Conservation (phyloP, 2,888 invertebrate genomes). For the Drosophila aldrichi region DNA sequence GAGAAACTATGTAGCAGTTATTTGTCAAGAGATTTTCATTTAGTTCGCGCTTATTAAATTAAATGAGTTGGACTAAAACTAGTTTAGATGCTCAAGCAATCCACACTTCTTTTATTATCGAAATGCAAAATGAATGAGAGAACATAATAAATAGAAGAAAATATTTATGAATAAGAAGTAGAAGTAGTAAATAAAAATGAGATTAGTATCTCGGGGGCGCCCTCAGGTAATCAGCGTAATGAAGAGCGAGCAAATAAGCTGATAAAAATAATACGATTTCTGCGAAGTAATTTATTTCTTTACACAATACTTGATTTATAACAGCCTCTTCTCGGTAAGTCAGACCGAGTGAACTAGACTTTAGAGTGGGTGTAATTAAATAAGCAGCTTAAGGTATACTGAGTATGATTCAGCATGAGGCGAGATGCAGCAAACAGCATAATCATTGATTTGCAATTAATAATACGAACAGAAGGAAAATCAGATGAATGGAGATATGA, state of each 20-base stretch:
- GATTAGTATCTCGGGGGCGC: neutral
- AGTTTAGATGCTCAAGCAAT: neutral
- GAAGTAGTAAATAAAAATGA: neutral
- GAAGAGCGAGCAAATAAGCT: neutral
- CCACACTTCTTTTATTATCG: neutral
- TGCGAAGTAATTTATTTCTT: constrained; percentile 8
- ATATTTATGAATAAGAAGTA: neutral
- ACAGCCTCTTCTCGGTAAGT: neutral
- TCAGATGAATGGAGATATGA: neutral
- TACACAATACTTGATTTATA: constrained; percentile 6
- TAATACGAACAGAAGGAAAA: neutral
- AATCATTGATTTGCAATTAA: neutral
- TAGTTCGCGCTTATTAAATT: neutral
- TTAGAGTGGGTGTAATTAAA: constrained; percentile 3
- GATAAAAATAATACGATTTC: constrained; percentile 9
- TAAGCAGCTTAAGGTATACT: constrained; percentile 6
- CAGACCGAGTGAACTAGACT: neutral
- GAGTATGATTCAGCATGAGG: neutral
- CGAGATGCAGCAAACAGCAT: neutral
- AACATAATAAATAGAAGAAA: neutral
- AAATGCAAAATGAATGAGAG: neutral
- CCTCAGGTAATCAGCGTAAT: constrained; percentile 1
- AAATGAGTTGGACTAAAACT: neutral
- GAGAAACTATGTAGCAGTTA: constrained; percentile 23
- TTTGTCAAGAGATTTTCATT: constrained; percentile 17